Evolutionary conservation across 2,888 invertebrate species (phyloP).

Genomic region (Melanophora roralis): DNA sequence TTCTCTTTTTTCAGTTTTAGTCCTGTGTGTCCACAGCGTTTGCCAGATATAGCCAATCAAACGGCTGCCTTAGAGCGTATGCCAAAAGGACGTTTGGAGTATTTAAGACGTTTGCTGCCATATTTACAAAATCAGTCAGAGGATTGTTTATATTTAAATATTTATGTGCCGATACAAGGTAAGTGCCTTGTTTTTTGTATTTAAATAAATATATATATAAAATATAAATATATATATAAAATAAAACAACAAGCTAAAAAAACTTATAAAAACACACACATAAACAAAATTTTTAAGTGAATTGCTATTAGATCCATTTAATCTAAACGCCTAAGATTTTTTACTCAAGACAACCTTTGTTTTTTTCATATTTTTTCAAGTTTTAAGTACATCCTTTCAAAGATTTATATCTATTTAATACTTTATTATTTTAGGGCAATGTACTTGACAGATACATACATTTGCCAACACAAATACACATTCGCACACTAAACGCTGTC

Average conservation of each 20-base stretch:
- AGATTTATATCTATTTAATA: slow-evolving; percentile 32
- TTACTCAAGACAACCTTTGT: slow-evolving; percentile 26
- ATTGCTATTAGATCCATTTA: slow-evolving; percentile 61
- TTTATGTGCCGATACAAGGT: slow-evolving; percentile 98
- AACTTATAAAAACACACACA: too few relatives aligned
- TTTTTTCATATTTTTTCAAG: background rate
- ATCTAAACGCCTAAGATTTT: slow-evolving; percentile 20
- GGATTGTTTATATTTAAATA: slow-evolving; percentile 97
- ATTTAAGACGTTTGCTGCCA: slow-evolving; percentile 90
- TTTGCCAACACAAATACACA: too few relatives aligned
- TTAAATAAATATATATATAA: background rate
- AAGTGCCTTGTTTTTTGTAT: slow-evolving; percentile 75
- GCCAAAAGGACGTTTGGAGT: slow-evolving; percentile 92
- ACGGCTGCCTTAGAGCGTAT: slow-evolving; percentile 89
- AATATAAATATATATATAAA: background rate
- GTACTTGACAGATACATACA: background rate
- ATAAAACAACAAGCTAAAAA: background rate
- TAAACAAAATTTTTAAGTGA: slow-evolving; percentile 33
- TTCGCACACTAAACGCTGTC: slow-evolving; percentile 23
- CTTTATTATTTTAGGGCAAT: slow-evolving; percentile 37
- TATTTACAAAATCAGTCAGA: slow-evolving; percentile 94
- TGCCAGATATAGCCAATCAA: slow-evolving; percentile 91
- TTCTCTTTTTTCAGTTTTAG: slow-evolving; percentile 80
- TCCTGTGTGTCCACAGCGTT: slow-evolving; percentile 94
- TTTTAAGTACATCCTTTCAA: too few relatives aligned